Conservation (phyloP, 2,888 invertebrate genomes). For the Diplolepis rosae region DNA sequence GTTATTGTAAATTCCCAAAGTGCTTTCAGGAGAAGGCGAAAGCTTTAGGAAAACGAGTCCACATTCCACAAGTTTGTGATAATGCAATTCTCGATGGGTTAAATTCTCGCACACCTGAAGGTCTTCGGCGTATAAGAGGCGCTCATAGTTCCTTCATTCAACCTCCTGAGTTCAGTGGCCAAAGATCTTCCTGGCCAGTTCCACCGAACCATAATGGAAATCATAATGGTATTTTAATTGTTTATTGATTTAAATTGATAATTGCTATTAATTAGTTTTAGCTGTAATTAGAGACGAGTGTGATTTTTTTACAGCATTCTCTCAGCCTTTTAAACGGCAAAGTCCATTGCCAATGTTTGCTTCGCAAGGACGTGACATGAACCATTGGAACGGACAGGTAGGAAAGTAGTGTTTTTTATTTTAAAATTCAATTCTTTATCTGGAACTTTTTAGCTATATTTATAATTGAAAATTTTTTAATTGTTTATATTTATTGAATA, state of each 20-base stretch:
- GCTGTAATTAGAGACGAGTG: too few relatives aligned
- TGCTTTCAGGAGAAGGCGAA: conserved; percentile 54
- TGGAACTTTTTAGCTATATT: not conserved
- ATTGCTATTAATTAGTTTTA: conserved; percentile 22
- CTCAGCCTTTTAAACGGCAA: conserved; percentile 62
- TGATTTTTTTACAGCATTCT: conserved; percentile 52
- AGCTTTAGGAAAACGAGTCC: conserved; percentile 57
- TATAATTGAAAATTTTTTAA: not conserved
- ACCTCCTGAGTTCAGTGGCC: conserved; percentile 56
- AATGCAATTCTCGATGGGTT: conserved; percentile 42
- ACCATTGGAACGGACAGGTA: conserved; percentile 66
- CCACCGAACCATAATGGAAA: conserved; percentile 56
- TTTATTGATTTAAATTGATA: not conserved
- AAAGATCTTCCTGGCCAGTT: conserved; percentile 53
- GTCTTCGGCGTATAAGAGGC: conserved; percentile 56
- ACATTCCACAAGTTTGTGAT: conserved; percentile 60
- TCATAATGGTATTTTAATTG: conserved; percentile 37
- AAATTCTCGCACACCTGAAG: conserved; percentile 57
- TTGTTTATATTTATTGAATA: not conserved
- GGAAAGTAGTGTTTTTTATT: conserved; percentile 24
- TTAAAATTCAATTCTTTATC: not conserved
- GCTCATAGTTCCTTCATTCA: conserved; percentile 60
- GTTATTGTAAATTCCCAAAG: not conserved
- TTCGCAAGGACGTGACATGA: conserved; percentile 55
- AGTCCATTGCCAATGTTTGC: conserved; percentile 68